Evolutionary conservation across 2,888 invertebrate genomes (phyloP).

Genomic region (Craniophora ligustri): DNA sequence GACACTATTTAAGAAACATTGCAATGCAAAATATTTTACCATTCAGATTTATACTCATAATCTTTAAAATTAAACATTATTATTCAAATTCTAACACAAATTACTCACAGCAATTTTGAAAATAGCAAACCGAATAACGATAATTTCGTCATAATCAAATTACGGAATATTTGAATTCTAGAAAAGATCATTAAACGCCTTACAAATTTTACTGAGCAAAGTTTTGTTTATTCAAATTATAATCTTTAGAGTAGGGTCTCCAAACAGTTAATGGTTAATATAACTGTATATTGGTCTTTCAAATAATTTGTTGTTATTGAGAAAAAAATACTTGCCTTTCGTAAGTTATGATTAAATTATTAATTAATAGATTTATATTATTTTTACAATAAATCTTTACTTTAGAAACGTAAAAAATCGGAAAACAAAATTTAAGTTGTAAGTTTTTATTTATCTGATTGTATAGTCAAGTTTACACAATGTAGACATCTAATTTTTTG

Average conservation of each 20-base stretch:
- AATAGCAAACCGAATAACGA: slow-evolving; percentile 17
- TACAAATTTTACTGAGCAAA: slow-evolving; percentile 41
- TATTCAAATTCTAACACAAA: background rate
- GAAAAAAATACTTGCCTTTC: too few relatives aligned
- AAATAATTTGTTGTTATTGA: too few relatives aligned
- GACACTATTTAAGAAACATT: too few relatives aligned
- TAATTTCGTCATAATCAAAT: slow-evolving; percentile 28
- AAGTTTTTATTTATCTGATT: too few relatives aligned
- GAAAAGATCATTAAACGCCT: slow-evolving; percentile 50
- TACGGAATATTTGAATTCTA: slow-evolving; percentile 16
- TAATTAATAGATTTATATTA: too few relatives aligned
- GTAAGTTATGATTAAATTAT: too few relatives aligned
- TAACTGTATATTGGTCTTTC: background rate
- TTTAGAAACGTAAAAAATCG: too few relatives aligned
- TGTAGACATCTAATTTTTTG: too few relatives aligned
- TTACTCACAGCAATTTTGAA: background rate
- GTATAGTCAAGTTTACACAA: too few relatives aligned
- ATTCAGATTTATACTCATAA: background rate
- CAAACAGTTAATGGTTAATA: slow-evolving; percentile 2
- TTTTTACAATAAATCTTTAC: too few relatives aligned
- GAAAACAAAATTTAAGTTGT: too few relatives aligned
- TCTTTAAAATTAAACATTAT: background rate
- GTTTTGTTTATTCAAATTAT: slow-evolving; percentile 49
- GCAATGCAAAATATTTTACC: background rate
- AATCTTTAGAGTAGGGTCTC: slow-evolving; percentile 24